Evolutionary conservation across 2,113 vertebrate genomes (phyloP), one percentile per base, ranked within the genome.

Genomic region (Sphyrna mokarran): DNA sequence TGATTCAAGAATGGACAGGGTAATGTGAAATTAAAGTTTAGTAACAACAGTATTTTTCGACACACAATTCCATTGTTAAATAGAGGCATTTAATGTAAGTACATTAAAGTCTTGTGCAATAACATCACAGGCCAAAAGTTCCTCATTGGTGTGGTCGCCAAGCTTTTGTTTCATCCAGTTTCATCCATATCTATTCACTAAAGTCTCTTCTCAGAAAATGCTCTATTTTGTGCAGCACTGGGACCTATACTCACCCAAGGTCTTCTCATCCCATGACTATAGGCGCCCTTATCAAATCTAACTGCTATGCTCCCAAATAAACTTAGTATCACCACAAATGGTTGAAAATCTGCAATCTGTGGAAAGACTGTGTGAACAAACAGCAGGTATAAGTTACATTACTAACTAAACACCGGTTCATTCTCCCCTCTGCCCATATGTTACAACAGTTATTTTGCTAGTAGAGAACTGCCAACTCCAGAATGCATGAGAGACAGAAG

Each of bases 251-350:
- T 61, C 26, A 33, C 87, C 68, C 70, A 95, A 69, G 37, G 54
- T 2, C 78, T 5, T 70, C 13, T 69, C 16, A 40, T 69, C n/a
- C 22, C 37, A 69, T 23, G 23, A 10, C 37, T 68, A 94, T 22
- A 70, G 23, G 37, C 40, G 22, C n/a, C 33, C 95, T 96, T 96
- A 86, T 20, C 94, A 70, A 26, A 0, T 0, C 95, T 97, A 97
- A 29, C 94, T 72, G 43, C 69, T 66, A 37, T 29, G 18, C 40
- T 72, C 26, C 68, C 68, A 72, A 48, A 29, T 33, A 95, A 26
- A 43, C 10, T 43, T n/a, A 6, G 69, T 72, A 18, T 33, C 61
- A 33, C n/a, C 63, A 95, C 69, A 54, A 95, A 72, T 33, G 23
- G 37, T 5, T 66, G n/a, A 95, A 54, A 66, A 66, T 18, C 7